phyloP scores from a whole-genome alignment of 1,140 invertebrate genomes.

The Drosophila simulans region DNA sequence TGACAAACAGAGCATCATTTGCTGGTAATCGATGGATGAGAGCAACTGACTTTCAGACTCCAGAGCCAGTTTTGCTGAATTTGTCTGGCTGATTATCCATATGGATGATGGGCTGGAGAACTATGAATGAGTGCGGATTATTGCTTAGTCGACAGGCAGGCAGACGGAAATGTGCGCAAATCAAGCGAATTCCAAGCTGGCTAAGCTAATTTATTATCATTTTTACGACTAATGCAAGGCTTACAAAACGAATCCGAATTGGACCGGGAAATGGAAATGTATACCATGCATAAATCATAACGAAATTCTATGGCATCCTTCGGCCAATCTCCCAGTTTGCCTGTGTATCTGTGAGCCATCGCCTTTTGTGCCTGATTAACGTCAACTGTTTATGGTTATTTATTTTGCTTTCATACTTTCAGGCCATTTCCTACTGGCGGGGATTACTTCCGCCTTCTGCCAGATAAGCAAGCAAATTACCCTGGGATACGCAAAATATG shows the following conservation, averaged over 20 bases:
- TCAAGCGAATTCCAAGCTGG: conserved; percentile 51
- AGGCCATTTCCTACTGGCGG: conserved; percentile 23
- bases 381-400: conserved; percentile 65
- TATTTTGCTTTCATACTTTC: conserved; percentile 47
- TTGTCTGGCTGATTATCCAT: conserved; percentile 63
- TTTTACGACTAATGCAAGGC: conserved; percentile 62
- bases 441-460: conserved; percentile 44
- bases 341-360: conserved; percentile 15
- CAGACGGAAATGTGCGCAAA: conserved; percentile 44
- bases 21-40: conserved; percentile 72
- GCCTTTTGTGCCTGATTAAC: conserved; percentile 61
- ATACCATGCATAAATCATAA: conserved; percentile 64
- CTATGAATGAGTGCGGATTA: conserved; percentile 59
- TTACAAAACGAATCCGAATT: conserved; percentile 56
- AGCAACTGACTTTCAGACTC: conserved; percentile 36
- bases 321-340: background rate
- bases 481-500: conserved; percentile 30
- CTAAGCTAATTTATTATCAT: conserved; percentile 73
- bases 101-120: background rate
- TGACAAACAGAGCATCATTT: conserved; percentile 77
- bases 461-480: conserved; percentile 51
- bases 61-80: background rate
- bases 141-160: conserved; percentile 54
- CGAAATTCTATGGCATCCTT: conserved; percentile 9
- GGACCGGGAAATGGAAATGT: conserved; percentile 39